Evolutionary conservation across 2,888 invertebrate genomes (phyloP).

Genomic region (Thecophora atra): DNA sequence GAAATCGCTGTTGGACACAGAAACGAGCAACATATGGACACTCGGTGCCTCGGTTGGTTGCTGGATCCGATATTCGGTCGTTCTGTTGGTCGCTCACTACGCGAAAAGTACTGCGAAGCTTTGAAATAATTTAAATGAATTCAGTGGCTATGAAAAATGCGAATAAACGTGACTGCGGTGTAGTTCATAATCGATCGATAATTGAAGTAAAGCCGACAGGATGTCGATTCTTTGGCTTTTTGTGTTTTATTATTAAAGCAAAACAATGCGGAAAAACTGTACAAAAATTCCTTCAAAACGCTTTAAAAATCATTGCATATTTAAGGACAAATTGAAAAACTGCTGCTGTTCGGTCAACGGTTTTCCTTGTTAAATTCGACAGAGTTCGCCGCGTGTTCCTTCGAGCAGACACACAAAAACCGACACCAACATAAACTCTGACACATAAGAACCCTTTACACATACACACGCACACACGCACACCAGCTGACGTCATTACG

Average conservation of each 20-base stretch:
- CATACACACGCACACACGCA: neutral
- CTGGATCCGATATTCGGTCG: neutral
- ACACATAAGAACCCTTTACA: neutral
- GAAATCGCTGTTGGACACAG: neutral
- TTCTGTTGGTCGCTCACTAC: neutral
- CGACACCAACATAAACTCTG: neutral
- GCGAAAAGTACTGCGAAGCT: neutral
- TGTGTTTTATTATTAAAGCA: too few relatives aligned
- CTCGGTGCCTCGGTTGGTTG: neutral
- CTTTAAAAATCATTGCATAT: too few relatives aligned
- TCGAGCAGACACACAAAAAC: too few relatives aligned
- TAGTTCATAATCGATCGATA: too few relatives aligned
- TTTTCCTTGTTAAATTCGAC: too few relatives aligned
- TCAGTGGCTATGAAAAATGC: neutral
- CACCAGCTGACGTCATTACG: constrained; percentile 5
- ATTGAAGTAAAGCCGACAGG: too few relatives aligned
- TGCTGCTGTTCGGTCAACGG: too few relatives aligned
- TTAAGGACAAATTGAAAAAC: too few relatives aligned
- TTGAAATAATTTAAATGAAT: neutral
- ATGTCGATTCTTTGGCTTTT: too few relatives aligned
- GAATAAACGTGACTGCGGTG: neutral
- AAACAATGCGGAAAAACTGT: too few relatives aligned
- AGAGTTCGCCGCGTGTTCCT: too few relatives aligned
- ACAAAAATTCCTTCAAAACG: too few relatives aligned
- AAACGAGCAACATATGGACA: neutral